phyloP scores from a whole-genome alignment of 1,140 invertebrate species.

The Thaumatotibia leucotreta region DNA sequence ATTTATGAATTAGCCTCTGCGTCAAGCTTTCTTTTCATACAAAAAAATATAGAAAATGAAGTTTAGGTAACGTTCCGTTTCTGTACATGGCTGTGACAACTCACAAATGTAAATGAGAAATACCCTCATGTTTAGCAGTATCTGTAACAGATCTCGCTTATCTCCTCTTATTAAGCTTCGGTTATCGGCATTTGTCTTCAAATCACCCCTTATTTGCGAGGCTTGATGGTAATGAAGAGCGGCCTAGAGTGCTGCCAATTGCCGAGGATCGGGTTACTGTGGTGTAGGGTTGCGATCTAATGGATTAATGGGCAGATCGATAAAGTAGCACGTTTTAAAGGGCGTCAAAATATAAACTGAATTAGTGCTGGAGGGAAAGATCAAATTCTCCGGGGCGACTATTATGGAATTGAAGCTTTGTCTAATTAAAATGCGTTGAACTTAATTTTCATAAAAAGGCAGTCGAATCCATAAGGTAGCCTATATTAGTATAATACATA shows the following conservation, averaged over 20 bases:
- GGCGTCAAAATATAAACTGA: neutral
- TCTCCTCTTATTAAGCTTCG: neutral
- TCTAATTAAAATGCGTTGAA: too few relatives aligned
- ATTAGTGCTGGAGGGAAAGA: neutral
- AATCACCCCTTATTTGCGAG: neutral
- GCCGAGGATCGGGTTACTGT: neutral
- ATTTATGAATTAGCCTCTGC: too few relatives aligned
- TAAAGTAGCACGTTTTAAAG: neutral
- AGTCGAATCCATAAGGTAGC: too few relatives aligned
- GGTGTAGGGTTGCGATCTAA: neutral
- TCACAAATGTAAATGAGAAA: too few relatives aligned
- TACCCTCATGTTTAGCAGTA: too few relatives aligned
- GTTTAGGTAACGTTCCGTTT: too few relatives aligned
- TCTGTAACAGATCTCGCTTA: neutral
- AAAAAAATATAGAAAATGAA: too few relatives aligned
- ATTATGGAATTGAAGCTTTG: neutral
- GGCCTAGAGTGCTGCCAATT: neutral
- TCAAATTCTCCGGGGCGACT: neutral
- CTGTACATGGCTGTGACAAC: too few relatives aligned
- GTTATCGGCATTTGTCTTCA: neutral
- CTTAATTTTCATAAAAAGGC: too few relatives aligned
- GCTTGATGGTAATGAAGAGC: neutral
- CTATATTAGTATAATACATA: too few relatives aligned
- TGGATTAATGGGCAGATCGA: neutral
- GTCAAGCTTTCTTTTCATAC: too few relatives aligned